phyloP scores from a whole-genome alignment of 1,140 invertebrate genomes.

The Asbolus verrucosus region DNA sequence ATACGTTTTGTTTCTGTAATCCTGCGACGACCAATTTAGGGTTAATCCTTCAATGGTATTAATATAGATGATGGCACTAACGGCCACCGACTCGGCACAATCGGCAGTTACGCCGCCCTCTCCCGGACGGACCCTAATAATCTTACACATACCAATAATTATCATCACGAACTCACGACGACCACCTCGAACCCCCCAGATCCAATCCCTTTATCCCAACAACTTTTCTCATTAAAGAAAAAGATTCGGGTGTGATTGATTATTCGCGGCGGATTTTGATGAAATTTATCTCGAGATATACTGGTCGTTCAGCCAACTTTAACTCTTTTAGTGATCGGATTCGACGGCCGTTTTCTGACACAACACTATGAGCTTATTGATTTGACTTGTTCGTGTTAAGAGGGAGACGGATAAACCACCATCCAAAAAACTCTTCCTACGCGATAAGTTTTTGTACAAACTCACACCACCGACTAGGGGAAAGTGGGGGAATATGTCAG shows the following conservation, averaged over 20 bases:
- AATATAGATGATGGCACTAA: constrained; percentile 43
- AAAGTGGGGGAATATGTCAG: no score
- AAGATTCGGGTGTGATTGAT: constrained; percentile 35
- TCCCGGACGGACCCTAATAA: constrained; percentile 27
- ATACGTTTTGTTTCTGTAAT: constrained; percentile 49
- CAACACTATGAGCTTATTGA: constrained; percentile 14
- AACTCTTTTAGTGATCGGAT: constrained; percentile 23
- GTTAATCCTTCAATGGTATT: constrained; percentile 49
- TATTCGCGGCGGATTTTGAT: constrained; percentile 36
- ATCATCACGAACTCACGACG: no score
- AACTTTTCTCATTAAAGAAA: constrained; percentile 39
- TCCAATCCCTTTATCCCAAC: no score
- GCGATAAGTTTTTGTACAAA: background rate
- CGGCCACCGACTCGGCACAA: constrained; percentile 29
- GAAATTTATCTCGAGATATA: constrained; percentile 37
- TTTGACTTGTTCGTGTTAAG: constrained; percentile 21
- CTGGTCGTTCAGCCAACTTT: constrained; percentile 26
- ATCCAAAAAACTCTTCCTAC: background rate
- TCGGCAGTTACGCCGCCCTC: constrained; percentile 35
- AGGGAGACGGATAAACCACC: background rate
- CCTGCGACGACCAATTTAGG: constrained; percentile 46
- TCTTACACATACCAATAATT: constrained; percentile 20
- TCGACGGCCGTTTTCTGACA: constrained; percentile 10
- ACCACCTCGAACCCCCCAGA: background rate
- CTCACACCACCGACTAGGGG: no score